Evolutionary conservation across 2,888 invertebrate species (phyloP), one percentile per base, ranked within the genome.

Genomic region (Drosophila sordidapex): DNA sequence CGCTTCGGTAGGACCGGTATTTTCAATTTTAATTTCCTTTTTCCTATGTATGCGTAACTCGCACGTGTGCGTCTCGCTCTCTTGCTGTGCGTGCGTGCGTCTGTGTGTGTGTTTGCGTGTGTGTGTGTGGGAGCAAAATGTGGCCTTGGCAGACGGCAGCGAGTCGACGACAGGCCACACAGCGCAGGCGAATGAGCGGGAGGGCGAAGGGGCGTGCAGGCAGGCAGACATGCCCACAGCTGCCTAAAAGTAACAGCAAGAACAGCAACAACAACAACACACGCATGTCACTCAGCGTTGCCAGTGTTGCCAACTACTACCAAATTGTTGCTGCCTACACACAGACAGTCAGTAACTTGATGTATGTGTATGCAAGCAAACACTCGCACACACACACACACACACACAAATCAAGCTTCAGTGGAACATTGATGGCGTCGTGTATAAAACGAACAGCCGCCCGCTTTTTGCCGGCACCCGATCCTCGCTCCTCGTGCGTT

Each of bases 21-120:
- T 87, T 87, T 87, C 89, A 86, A 84, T 89, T 89, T 91, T 87
- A 85, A 90, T 90, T 91, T 90, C 91, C 89, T 87, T 90, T 91
- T 91, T 90, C 89, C 89, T 90, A 82, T 89, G 81, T 90, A 79
- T 86, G 83, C 70, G 86, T 81, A 66, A 63, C 68, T 49, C 57
- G 77, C 83, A 85, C 84, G 87, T 85, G 87, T 89, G 87, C 74
- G 76, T 74, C 75, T 79, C 67, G 69, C 60, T 64, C 56, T 71
- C 49, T 57, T 25, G 40, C 56, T 40, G n/a, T 70, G 25, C 51
- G 43, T 70, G 25, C 51, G 43, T 57, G 46, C 43, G 46, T 40
- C 27, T 52, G 29, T 4, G 18, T 8, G 10, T 38, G 38, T 38
- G 18, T 27, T 1, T 6, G 27, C 5, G 7, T 29, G 18, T 43